phyloP scores from a whole-genome alignment of 2,797 vertebrate genomes.

The Pelochelys cantorii region DNA sequence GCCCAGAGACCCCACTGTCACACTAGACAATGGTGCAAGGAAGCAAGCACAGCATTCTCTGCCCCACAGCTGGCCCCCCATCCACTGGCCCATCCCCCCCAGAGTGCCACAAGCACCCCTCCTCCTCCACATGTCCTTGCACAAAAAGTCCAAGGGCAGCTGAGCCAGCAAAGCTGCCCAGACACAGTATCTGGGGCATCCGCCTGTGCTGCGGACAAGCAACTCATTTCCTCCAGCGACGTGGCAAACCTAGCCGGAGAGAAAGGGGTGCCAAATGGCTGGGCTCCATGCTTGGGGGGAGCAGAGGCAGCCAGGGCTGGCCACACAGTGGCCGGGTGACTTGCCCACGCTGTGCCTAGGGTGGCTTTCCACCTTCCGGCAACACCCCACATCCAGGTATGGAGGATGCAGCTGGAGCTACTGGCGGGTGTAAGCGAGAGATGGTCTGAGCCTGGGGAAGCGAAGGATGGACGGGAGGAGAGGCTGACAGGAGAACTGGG shows the following conservation, averaged over 20 bases:
- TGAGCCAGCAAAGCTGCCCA: neutral
- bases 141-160: neutral
- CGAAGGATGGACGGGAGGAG: too few species aligned
- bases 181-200: neutral
- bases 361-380: neutral
- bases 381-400: neutral
- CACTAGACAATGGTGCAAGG: neutral
- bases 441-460: neutral
- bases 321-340: neutral
- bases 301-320: neutral
- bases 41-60: neutral
- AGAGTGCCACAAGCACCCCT: too few species aligned
- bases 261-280: neutral
- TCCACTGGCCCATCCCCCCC: too few species aligned
- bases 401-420: neutral
- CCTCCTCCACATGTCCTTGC: too few species aligned
- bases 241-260: neutral
- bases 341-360: neutral
- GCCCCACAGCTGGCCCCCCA: too few species aligned
- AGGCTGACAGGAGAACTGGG: neutral
- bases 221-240: neutral
- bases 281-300: neutral
- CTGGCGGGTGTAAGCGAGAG: neutral
- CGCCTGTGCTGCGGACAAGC: neutral
- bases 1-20: neutral